Evolutionary conservation across 2,113 vertebrate genomes (phyloP).

Genomic region (Lates calcarifer): DNA sequence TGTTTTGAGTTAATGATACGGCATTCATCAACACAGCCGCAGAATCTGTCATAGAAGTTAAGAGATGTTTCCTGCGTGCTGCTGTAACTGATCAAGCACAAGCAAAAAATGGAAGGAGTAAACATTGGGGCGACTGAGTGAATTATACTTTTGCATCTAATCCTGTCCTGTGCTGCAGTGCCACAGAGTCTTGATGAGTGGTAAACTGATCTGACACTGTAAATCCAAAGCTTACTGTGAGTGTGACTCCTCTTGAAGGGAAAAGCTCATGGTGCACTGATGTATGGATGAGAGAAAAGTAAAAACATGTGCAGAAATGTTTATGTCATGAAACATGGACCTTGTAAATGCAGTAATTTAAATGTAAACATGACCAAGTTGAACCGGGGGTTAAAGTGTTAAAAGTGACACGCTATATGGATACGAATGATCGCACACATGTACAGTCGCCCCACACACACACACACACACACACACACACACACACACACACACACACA

Average conservation of each 20-base stretch:
- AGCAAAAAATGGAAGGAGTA: background rate
- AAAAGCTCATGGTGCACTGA: background rate
- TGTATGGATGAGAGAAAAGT: conserved; percentile 27
- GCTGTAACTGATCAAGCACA: background rate
- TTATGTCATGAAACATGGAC: conserved; percentile 43
- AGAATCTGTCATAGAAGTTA: background rate
- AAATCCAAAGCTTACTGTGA: conserved; percentile 27
- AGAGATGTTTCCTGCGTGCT: background rate
- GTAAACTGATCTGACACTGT: conserved; percentile 51
- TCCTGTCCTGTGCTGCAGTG: background rate
- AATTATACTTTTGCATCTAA: background rate
- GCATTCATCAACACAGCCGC: background rate
- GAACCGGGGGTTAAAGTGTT: conserved; percentile 56
- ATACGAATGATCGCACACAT: conserved; percentile 19
- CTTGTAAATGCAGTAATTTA: conserved; percentile 45
- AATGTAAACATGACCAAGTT: conserved; percentile 45
- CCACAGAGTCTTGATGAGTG: conserved; percentile 11
- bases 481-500: conserved; percentile 21
- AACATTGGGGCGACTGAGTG: background rate
- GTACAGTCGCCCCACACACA: background rate
- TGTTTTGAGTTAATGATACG: background rate
- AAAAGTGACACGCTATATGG: conserved; percentile 13
- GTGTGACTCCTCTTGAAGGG: conserved; percentile 10
- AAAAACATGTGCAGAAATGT: conserved; percentile 57
- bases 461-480: conserved; percentile 7